These are phyloP conservation scores for Muscicapa adusta DNA, from an alignment of 2,113 vertebrate genomes.

Conservation along the genomic window DNA sequence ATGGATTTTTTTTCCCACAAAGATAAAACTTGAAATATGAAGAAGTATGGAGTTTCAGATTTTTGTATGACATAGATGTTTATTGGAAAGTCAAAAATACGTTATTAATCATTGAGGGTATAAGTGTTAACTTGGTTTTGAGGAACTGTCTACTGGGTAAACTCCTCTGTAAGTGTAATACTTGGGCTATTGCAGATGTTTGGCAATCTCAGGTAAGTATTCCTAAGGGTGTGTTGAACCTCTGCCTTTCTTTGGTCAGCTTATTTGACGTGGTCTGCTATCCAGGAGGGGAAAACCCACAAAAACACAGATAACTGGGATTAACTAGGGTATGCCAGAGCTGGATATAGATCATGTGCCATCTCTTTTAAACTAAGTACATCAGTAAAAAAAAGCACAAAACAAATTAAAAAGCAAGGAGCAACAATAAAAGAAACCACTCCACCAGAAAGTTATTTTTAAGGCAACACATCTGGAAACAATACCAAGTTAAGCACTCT, in stretches of 20 bases:
- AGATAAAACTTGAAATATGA: background rate
- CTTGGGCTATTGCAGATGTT: background rate
- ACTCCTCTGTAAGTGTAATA: background rate
- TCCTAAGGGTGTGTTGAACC: background rate
- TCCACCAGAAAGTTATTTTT: background rate
- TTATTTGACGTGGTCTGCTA: background rate
- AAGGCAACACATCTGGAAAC: background rate
- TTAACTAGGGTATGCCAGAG: background rate
- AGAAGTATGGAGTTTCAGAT: background rate
- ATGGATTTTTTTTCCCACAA: background rate
- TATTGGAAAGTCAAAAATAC: background rate
- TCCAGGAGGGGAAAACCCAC: background rate
- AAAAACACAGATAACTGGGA: background rate
- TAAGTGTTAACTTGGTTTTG: background rate
- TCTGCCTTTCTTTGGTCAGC: background rate
- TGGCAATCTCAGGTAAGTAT: background rate
- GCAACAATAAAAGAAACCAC: background rate
- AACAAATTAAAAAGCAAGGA: background rate
- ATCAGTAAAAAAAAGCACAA: fast-evolving
- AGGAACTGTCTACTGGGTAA: background rate
- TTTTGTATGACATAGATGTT: background rate
- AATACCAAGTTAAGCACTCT: background rate
- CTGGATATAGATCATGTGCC: background rate
- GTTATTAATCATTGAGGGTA: background rate
- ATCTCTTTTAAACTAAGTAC: background rate